A percentile compares a stretch with the other conserved stretches of the same genome.
phyloP scores from a whole-genome alignment of 2,888 invertebrate genomes.

The Enoplolaimus lenunculus region DNA sequence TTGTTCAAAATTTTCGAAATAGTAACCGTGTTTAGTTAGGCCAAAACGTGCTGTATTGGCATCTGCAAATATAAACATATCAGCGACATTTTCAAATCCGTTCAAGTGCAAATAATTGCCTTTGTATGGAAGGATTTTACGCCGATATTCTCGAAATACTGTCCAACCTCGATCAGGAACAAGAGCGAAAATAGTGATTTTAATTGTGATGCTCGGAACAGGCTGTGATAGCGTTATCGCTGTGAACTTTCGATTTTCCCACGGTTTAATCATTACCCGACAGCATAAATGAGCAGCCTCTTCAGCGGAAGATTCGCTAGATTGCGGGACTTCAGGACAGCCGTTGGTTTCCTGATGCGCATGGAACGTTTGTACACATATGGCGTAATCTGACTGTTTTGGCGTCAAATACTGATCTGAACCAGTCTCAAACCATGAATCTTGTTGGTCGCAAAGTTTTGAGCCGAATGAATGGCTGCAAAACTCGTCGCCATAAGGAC shows the following conservation, averaged over 20 bases:
- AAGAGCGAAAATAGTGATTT: constrained; percentile 4
- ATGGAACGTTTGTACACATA: constrained; percentile 31
- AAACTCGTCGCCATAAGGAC: neutral
- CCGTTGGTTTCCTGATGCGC: constrained; percentile 29
- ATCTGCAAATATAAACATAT: constrained; percentile 16
- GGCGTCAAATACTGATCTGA: neutral
- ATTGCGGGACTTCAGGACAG: no score
- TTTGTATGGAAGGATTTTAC: constrained; percentile 8
- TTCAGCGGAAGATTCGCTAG: constrained; percentile 12
- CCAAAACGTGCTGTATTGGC: constrained; percentile 14
- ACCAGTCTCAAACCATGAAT: neutral
- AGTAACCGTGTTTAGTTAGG: constrained; percentile 1
- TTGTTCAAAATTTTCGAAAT: neutral
- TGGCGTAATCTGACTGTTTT: neutral
- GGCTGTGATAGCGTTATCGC: constrained; percentile 13
- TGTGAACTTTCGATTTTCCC: constrained; percentile 21
- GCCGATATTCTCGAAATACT: constrained; percentile 5
- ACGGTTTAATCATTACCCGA: constrained; percentile 30
- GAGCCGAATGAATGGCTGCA: constrained; percentile 4
- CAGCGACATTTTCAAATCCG: constrained; percentile 14
- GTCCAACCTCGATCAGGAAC: neutral
- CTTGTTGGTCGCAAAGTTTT: neutral
- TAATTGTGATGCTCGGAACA: neutral
- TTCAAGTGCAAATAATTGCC: constrained; percentile 16
- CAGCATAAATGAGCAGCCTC: constrained; percentile 30